Evolutionary conservation across 2,797 vertebrate species (phyloP), one percentile per base, ranked within the genome.

Genomic region (Holocentrus rufus): DNA sequence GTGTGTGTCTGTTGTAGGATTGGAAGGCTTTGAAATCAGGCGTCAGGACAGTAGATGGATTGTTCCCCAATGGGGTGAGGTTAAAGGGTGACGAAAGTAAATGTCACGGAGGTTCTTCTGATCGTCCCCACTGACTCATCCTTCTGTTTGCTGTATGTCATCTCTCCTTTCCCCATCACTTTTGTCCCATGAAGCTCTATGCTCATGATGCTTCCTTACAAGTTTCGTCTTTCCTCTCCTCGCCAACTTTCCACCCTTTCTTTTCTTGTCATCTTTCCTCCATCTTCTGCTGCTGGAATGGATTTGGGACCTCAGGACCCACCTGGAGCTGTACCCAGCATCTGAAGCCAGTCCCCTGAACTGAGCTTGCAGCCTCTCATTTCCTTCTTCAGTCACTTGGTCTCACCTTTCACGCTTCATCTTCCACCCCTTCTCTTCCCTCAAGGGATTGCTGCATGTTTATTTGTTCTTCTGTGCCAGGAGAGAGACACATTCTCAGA

Each of bases 241-340:
- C 47, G 22, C 36, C 18, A 17, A 15, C 23, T 59, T 13, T 69
- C 14, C 25, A 42, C 39, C 34, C 57, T 22, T 65, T 23, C 25
- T n/a, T 23, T 22, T 31, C 17, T 20, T 31, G 22, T 23, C 22
- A 15, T 49, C 22, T 13, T 9, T 55, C 52, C 27, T 20, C 39
- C 22, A 11, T 42, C 5, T 44, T 23, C 22, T 39, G 15, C 3
- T 36, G 14, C 62, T 57, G 52, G 36, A 61, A 49, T 55, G 47
- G n/a, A 62, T 64, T 8, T 49, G 23, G 81, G 79, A 84, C 56
- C 53, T 47, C 57, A 69, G 66, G 62, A 69, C 46, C 36, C 65
- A 69, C 59, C 67, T 81, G 76, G 76, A 82, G 74, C 63, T 76
- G 49, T 44, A 74, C 66, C 67, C 74, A 66, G 70, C 58, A 65